These are phyloP conservation scores for Actinia tenebrosa DNA, from an alignment of 64 coral and sea anemone genomes.

Conservation along the genomic window DNA sequence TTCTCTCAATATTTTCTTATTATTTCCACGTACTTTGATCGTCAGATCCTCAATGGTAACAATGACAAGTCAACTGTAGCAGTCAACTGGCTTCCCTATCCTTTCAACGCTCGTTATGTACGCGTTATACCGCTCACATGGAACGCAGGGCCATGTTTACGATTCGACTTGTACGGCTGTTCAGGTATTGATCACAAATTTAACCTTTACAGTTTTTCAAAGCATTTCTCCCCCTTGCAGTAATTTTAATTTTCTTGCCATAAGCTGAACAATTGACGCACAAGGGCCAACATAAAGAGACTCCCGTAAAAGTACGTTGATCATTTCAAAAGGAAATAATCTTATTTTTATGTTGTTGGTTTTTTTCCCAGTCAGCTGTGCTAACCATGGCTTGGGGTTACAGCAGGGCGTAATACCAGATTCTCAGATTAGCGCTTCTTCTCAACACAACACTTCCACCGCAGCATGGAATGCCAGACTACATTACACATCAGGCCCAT, in stretches of 20 bases:
- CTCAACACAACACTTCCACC: background rate
- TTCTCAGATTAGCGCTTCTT: constrained; percentile 17
- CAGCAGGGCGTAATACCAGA: background rate
- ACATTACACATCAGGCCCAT: background rate
- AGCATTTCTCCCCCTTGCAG: no score
- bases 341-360: background rate
- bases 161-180: constrained; percentile 44
- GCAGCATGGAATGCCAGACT: background rate
- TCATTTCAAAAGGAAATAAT: no score
- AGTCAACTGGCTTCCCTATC: constrained; percentile 14
- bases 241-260: background rate
- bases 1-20: no score
- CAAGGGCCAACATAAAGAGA: no score
- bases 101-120: constrained; percentile 19
- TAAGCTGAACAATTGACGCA: no score
- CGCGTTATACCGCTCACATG: constrained; percentile 25
- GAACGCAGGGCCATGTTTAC: background rate
- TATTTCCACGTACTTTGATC: background rate
- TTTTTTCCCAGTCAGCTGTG: constrained; percentile 1
- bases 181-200: background rate
- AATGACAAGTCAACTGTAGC: background rate
- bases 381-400: background rate
- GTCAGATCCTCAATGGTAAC: background rate
- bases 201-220: no score
- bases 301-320: no score